Evolutionary conservation across 2,113 vertebrate genomes (phyloP).

Genomic region (Xiphophorus hellerii): DNA sequence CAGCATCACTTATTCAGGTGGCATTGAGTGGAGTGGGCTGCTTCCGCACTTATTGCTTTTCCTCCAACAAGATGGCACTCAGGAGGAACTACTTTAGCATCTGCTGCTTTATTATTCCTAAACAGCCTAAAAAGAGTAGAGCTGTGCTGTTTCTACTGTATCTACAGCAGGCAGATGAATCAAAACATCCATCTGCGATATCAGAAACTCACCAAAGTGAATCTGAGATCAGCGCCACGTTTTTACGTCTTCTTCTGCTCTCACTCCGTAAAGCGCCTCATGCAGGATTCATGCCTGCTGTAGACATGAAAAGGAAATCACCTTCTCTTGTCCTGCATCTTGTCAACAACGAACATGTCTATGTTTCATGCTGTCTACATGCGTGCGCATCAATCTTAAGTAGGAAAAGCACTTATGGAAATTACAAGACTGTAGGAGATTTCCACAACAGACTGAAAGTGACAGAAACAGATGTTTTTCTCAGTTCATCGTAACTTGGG

Average conservation of each 20-base stretch:
- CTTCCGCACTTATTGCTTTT: neutral
- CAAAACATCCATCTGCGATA: conserved; percentile 12
- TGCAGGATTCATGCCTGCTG: conserved; percentile 43
- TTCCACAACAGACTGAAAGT: neutral
- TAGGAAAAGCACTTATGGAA: neutral
- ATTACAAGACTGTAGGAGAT: neutral
- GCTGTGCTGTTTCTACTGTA: conserved; percentile 6
- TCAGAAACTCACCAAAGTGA: conserved; percentile 10
- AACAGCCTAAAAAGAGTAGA: neutral
- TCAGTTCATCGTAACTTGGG: neutral
- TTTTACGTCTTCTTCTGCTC: conserved; percentile 15
- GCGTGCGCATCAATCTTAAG: conserved; percentile 33
- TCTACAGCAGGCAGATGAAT: conserved; percentile 11
- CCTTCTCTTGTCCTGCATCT: conserved; percentile 26
- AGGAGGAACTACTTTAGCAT: neutral
- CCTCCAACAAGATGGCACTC: neutral
- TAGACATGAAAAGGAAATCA: conserved; percentile 37
- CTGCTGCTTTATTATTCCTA: neutral
- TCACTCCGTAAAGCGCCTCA: conserved; percentile 18
- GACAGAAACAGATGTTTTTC: neutral
- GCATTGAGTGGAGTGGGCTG: neutral
- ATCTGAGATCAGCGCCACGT: conserved; percentile 13
- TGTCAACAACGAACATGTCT: conserved; percentile 26
- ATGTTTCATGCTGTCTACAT: conserved; percentile 51
- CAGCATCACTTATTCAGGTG: conserved; percentile 3